phyloP scores from a whole-genome alignment of 2,797 vertebrate genomes.

The Telmatherina bonti region DNA sequence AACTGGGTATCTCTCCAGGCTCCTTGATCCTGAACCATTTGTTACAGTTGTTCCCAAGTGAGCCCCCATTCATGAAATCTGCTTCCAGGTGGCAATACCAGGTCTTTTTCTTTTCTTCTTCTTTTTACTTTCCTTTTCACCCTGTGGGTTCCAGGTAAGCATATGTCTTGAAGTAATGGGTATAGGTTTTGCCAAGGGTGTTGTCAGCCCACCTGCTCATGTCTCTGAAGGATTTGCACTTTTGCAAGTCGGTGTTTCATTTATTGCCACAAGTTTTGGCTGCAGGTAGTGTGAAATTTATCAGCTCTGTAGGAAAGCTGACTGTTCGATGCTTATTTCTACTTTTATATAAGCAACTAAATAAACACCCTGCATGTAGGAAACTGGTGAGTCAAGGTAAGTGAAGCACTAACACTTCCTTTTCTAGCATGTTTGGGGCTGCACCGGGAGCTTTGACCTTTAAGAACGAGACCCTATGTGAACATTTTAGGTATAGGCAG shows the following conservation, averaged over 20 bases:
- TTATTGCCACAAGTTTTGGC: neutral
- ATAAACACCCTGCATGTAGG: neutral
- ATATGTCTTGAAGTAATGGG: neutral
- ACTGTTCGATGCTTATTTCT: neutral
- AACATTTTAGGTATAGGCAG: neutral
- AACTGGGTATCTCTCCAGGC: neutral
- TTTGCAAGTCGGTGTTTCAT: neutral
- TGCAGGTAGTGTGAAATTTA: slow-evolving; percentile 7
- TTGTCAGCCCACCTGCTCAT: neutral
- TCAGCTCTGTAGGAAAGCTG: slow-evolving; percentile 2
- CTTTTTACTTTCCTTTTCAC: neutral
- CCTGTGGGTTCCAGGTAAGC: neutral
- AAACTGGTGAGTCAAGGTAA: slow-evolving; percentile 6
- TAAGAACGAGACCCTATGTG: neutral
- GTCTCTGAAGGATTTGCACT: neutral
- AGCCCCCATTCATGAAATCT: neutral
- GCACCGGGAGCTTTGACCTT: neutral
- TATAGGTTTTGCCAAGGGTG: neutral
- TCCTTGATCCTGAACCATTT: neutral
- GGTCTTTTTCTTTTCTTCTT: neutral
- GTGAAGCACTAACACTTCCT: neutral
- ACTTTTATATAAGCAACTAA: slow-evolving; percentile 4
- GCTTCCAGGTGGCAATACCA: neutral
- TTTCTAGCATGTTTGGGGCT: neutral
- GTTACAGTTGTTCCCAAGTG: neutral